Percentiles rank a stretch among this genome's conserved stretches.
phyloP scores from a whole-genome alignment of 2,113 vertebrate genomes.

The Microcebus lehilahytsara region DNA sequence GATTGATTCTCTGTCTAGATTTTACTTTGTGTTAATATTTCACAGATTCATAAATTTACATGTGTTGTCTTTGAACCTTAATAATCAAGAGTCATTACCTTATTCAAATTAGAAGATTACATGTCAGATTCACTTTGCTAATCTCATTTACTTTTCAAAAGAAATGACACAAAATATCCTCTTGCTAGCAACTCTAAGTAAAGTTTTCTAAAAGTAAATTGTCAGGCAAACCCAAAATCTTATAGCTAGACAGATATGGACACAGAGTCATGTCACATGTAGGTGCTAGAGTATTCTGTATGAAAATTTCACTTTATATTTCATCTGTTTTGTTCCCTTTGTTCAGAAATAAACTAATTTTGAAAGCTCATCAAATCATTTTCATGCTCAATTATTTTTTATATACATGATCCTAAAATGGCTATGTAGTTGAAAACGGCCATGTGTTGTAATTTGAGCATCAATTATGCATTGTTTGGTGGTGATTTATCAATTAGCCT shows the following conservation, averaged over 20 bases:
- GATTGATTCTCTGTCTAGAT: neutral
- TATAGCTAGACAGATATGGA: neutral
- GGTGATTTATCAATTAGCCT: neutral
- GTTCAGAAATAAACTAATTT: neutral
- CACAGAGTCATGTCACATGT: neutral
- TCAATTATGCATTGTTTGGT: neutral
- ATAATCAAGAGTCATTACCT: neutral
- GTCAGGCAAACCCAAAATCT: conserved; percentile 6
- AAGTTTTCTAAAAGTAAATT: conserved; percentile 29
- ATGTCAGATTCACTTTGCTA: neutral
- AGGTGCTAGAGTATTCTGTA: neutral
- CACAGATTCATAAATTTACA: neutral
- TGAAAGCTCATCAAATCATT: neutral
- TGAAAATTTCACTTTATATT: neutral
- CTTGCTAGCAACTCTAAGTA: neutral
- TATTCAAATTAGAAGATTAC: neutral
- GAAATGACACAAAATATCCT: neutral
- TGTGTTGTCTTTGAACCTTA: neutral
- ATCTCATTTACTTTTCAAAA: neutral
- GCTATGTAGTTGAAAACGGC: neutral
- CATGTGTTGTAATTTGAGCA: neutral
- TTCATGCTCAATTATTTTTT: neutral
- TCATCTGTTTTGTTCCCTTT: neutral
- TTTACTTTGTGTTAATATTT: neutral
- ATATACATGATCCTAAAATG: neutral